A percentile compares a stretch with the other conserved stretches of the same genome.
Conservation (phyloP, 1,140 invertebrate genomes). For the Carposina sasakii region DNA sequence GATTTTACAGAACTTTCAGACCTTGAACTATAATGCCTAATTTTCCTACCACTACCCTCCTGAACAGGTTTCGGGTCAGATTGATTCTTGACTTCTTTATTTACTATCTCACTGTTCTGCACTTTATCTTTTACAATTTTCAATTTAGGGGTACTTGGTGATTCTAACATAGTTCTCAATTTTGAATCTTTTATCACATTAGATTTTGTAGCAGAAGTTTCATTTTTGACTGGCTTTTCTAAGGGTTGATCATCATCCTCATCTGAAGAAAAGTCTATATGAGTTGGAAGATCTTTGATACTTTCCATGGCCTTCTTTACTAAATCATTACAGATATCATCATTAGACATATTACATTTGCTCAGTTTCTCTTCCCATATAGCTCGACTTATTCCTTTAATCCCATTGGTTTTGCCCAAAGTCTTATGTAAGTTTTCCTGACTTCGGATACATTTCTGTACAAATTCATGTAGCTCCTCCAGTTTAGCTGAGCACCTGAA, state of each 20-base stretch:
- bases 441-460: conserved; percentile 61
- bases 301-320: conserved; percentile 65
- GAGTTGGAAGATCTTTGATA: conserved; percentile 34
- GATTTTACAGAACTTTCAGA: too few species aligned
- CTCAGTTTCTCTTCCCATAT: conserved; percentile 63
- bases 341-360: conserved; percentile 64
- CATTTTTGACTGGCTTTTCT: conserved; percentile 11
- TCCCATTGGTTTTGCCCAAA: conserved; percentile 43
- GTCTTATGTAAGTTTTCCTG: conserved; percentile 47
- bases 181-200: too few species aligned
- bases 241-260: conserved; percentile 4
- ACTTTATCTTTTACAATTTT: too few species aligned
- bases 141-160: too few species aligned
- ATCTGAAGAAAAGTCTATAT: too few species aligned
- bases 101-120: too few species aligned
- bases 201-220: too few species aligned
- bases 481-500: conserved; percentile 69
- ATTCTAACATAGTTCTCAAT: conserved; percentile 1
- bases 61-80: background rate
- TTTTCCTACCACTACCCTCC: too few species aligned
- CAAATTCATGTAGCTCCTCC: conserved; percentile 65
- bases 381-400: too few species aligned
- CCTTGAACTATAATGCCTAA: too few species aligned
- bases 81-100: conserved; percentile 5
- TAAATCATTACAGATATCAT: conserved; percentile 63